Base-by-base conservation (phyloP, 1,140 invertebrate species). In the Macrosteles quadrilineatus region DNA sequence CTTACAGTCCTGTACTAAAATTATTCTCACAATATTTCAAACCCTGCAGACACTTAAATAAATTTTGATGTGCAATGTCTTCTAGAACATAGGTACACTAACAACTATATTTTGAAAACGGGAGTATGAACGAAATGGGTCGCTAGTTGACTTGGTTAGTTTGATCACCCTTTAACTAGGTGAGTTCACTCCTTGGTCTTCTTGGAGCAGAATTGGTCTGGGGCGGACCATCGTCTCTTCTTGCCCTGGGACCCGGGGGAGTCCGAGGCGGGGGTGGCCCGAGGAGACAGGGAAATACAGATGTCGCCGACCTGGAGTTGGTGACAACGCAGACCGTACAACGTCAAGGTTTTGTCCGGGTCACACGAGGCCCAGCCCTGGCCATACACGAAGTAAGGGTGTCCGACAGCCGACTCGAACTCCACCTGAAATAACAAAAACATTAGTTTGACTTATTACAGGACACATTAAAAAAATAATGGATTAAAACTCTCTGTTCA, bases 381-480 rank as follows among this genome's bases (percentile, higher is more conserved):
- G 3, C 91, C 91, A 77, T 92, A 91, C 43, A 96, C 92, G 81
- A 95, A 96, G 80, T 95, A 94, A 9, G 94, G 94, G 80, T 95
- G 93, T 69, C 94, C 92, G 47, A 89, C 78, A 14, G 87, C 84
- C 23, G 92, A 88, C 76, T 95, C 92, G 68, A 95, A 83, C 75
- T 91, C 89, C 59, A 94, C 90, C 92, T 95, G n/a, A n/a, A n/a
- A n/a, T n/a, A n/a, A n/a, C n/a, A n/a, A n/a, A n/a, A n/a, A n/a
- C n/a, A n/a, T n/a, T n/a, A n/a, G n/a, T n/a, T n/a, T n/a, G n/a
- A n/a, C n/a, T n/a, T n/a, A n/a, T n/a, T n/a, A n/a, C n/a, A n/a
- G n/a, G n/a, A n/a, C n/a, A n/a, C n/a, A n/a, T n/a, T n/a, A n/a
- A n/a, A n/a, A n/a, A n/a, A n/a, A n/a, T n/a, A n/a, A n/a, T n/a